phyloP scores from a whole-genome alignment of 2,797 vertebrate genomes.

The Peromyscus melanophrys region DNA sequence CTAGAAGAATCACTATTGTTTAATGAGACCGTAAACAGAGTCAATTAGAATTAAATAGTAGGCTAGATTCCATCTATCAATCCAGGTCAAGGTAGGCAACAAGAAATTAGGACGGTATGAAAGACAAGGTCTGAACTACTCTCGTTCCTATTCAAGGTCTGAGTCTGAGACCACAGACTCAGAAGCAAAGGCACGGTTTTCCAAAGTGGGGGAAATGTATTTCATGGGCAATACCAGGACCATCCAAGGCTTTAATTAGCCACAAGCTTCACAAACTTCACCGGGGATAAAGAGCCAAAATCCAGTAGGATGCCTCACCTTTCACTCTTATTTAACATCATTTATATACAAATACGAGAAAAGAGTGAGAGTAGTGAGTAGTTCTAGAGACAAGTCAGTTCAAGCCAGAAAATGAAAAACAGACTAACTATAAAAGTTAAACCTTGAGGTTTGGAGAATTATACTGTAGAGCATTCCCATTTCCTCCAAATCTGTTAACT shows the following conservation, averaged over 20 bases:
- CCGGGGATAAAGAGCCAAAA: neutral
- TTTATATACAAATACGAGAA: neutral
- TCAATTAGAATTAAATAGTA: conserved; percentile 35
- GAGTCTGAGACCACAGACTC: neutral
- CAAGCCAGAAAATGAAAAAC: conserved; percentile 17
- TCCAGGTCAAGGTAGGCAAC: neutral
- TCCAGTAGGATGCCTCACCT: neutral
- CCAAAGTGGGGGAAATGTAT: neutral
- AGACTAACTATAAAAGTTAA: neutral
- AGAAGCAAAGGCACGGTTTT: neutral
- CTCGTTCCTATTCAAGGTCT: neutral
- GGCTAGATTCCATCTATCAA: neutral
- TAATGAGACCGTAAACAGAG: conserved; percentile 9
- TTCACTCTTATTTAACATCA: neutral
- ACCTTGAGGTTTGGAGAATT: neutral
- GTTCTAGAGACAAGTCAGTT: neutral
- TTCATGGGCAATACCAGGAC: neutral
- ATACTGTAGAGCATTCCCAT: neutral
- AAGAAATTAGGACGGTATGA: neutral
- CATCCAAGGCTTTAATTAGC: neutral
- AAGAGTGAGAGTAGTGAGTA: neutral
- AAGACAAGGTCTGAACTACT: neutral
- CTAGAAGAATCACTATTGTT: conserved; percentile 51
- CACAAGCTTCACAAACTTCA: neutral
- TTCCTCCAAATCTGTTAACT: conserved; percentile 3